Percentiles rank a stretch among this genome's conserved stretches.
phyloP scores from a whole-genome alignment of 2,797 vertebrate species.

The Moxostoma hubbsi region DNA sequence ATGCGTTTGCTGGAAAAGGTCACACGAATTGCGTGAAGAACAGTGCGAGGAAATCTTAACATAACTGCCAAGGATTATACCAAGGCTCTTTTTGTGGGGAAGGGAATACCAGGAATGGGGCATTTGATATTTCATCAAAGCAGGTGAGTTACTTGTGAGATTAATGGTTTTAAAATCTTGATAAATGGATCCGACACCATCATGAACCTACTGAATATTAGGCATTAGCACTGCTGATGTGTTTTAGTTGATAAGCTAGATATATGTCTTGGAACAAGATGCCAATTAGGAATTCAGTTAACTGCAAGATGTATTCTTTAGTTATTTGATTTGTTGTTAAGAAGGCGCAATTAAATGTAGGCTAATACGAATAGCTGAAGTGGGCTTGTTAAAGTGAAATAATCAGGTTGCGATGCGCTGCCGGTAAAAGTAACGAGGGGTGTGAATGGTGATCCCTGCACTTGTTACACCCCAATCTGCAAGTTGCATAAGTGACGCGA shows the following conservation, averaged over 20 bases:
- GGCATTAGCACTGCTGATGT: not conserved
- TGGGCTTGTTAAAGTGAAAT: conserved; percentile 40
- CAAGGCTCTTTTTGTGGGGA: conserved; percentile 56
- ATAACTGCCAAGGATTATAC: conserved; percentile 65
- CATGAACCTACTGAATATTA: not conserved
- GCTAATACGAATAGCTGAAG: not conserved
- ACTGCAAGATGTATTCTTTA: not conserved
- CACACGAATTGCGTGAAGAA: conserved; percentile 62
- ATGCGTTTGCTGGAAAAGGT: conserved; percentile 61
- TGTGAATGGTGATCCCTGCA: conserved; percentile 13
- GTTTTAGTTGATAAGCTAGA: not conserved
- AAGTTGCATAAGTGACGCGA: conserved; percentile 6
- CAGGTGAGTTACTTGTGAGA: conserved; percentile 76
- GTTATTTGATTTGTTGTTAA: not conserved
- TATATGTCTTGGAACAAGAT: no score
- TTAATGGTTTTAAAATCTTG: conserved; percentile 2
- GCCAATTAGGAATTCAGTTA: not conserved
- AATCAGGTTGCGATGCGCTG: not conserved
- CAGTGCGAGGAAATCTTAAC: conserved; percentile 62
- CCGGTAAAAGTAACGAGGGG: conserved; percentile 19
- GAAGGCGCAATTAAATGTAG: not conserved
- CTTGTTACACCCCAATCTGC: conserved; percentile 38
- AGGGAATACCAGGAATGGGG: conserved; percentile 71
- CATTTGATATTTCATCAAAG: conserved; percentile 70
- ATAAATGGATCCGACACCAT: not conserved